Evolutionary conservation across 1,140 invertebrate genomes (phyloP).

Genomic region (Lethrus apterus): DNA sequence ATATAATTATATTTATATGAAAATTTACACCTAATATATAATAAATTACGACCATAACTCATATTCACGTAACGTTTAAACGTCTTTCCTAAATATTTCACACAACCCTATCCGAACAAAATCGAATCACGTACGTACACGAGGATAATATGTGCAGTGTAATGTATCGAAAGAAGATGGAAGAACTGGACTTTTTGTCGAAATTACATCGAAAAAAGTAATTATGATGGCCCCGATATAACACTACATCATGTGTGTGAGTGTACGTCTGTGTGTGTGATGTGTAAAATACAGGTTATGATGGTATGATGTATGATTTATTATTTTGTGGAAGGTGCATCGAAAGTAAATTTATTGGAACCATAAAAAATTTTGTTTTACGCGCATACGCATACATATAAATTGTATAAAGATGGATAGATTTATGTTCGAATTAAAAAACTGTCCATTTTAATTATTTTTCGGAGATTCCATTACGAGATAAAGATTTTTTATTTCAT

Average conservation of each 20-base stretch:
- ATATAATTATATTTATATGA: constrained; percentile 2
- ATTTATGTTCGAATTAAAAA: no score
- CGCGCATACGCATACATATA: no score
- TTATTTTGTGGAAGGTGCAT: constrained; percentile 10
- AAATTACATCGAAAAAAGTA: constrained; percentile 6
- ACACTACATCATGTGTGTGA: constrained; percentile 14
- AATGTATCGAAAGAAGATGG: background rate
- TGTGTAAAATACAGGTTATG: constrained; percentile 17
- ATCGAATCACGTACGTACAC: no score
- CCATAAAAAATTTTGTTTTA: no score
- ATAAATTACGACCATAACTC: constrained; percentile 21
- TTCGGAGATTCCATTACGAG: no score
- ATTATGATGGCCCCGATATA: constrained; percentile 16
- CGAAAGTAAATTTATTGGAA: constrained; percentile 5
- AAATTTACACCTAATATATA: constrained; percentile 24
- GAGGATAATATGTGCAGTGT: no score
- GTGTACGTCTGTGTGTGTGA: no score
- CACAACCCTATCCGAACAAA: no score
- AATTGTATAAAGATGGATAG: no score
- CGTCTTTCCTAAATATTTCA: constrained; percentile 4
- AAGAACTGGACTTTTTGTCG: background rate
- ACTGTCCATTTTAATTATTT: no score
- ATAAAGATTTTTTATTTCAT: no score
- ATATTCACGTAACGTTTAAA: constrained; percentile 7
- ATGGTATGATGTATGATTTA: constrained; percentile 10